These are phyloP conservation scores for Leucopsar rothschildi DNA, from an alignment of 2,113 vertebrate species.

Conservation along the genomic window DNA sequence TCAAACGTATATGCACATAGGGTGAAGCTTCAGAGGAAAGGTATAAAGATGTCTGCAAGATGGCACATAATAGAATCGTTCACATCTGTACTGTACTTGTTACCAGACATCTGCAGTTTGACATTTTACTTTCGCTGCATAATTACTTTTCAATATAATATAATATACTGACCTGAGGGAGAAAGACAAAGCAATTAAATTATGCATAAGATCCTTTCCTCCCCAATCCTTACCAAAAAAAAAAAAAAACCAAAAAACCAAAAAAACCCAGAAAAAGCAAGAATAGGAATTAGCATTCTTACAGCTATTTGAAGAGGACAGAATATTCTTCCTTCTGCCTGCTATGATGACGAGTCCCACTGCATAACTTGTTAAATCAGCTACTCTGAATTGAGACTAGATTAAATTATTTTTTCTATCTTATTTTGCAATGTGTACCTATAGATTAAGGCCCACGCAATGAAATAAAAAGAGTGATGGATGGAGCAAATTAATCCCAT, in stretches of 20 bases:
- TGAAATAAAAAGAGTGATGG: not conserved
- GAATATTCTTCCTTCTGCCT: slow-evolving; percentile 12
- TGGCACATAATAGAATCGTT: slow-evolving; percentile 40
- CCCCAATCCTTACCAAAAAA: not conserved
- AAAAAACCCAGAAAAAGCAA: not conserved
- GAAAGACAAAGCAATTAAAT: slow-evolving; percentile 73
- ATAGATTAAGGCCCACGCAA: not conserved
- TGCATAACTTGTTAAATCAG: not conserved
- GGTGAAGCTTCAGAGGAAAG: slow-evolving; percentile 69
- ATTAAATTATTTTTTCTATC: not conserved
- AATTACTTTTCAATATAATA: slow-evolving; percentile 77
- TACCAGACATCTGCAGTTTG: slow-evolving; percentile 68
- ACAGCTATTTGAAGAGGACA: not conserved
- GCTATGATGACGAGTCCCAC: not conserved
- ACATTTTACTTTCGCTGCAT: slow-evolving; percentile 74
- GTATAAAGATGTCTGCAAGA: slow-evolving; percentile 64
- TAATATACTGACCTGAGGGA: slow-evolving; percentile 74
- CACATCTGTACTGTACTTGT: slow-evolving; percentile 64
- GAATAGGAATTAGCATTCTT: not conserved
- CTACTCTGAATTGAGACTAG: not conserved
- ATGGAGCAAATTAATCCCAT: slow-evolving; percentile 25
- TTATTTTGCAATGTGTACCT: not conserved
- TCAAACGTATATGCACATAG: slow-evolving; percentile 62
- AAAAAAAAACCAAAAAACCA: not conserved
- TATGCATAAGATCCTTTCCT: slow-evolving; percentile 24